Evolutionary conservation across 23 tunicate species (phyloP), one percentile per base, ranked within the genome.

Genomic region (Pegea sp.): DNA sequence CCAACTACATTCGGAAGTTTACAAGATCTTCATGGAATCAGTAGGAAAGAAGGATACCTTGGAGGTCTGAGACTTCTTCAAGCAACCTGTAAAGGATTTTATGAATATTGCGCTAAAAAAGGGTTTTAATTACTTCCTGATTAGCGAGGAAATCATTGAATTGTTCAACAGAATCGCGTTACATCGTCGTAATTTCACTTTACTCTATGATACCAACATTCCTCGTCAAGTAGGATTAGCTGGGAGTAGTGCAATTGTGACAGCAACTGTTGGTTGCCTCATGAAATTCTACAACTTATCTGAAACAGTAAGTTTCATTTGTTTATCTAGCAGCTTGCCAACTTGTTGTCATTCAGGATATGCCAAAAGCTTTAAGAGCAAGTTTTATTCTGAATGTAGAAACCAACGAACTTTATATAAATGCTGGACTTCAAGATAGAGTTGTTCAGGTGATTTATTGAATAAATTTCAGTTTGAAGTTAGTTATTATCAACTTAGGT

Each of bases 141-240:
- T 50, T 20, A 50, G 22, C 7, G 7, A 22, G 30, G 24, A 2
- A 5, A 3, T 4, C 2, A 2, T n/a, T 57, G 18, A 23, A 2
- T 30, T 57, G 3, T 57, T 60, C 27, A 34, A 21, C 52, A 60
- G 64, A 2, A 71, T 79, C 22, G 96, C 96, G 4, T 33, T 86
- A 27, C 65, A 63, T 63, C 65, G 66, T 28, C 43, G 64, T 33
- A 86, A 86, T 49, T 86, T 86, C 42, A 75, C 96, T 1, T 30
- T 86, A 32, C 52, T 72, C 48, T 86, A 86, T 48, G 96, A 86
- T 52, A 86, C 96, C 3, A 86, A 86, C 48, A 86, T 86, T 1
- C 96, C 96, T 1, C 33, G 96, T 31, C 96, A 86, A 64, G 96
- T 86, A 22, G 96, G 96, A 16, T 56, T 86, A 20, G 96, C 96